Evolutionary conservation across 2,888 invertebrate species (phyloP).

Genomic region (Leistus spinibarbis): DNA sequence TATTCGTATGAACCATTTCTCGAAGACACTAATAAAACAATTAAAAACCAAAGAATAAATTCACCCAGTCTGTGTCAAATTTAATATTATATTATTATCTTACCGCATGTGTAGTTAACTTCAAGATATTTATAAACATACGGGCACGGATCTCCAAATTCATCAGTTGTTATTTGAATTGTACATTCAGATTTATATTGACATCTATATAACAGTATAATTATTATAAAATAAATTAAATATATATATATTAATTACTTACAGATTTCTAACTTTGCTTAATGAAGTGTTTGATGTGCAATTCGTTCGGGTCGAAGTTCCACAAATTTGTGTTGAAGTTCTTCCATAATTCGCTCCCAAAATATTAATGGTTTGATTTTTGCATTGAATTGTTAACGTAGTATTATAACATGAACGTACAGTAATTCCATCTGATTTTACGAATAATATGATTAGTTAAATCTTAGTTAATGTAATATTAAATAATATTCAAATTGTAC

Average conservation of each 20-base stretch:
- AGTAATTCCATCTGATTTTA: not conserved
- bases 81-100: no score
- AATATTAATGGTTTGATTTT: not conserved
- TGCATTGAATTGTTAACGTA: not conserved
- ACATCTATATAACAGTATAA: not conserved
- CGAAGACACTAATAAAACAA: no score
- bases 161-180: not conserved
- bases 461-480: not conserved
- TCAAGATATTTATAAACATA: slow-evolving; percentile 10
- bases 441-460: not conserved
- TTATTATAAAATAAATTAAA: not conserved
- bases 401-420: not conserved
- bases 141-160: slow-evolving; percentile 8
- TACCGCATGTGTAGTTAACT: slow-evolving; percentile 4
- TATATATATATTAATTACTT: not conserved
- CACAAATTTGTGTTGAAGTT: not conserved
- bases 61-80: no score
- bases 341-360: not conserved
- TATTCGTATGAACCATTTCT: no score
- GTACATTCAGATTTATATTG: not conserved
- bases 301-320: not conserved
- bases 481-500: no score
- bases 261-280: slow-evolving; percentile 8
- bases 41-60: no score
- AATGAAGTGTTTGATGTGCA: not conserved